phyloP scores from a whole-genome alignment of 1,140 invertebrate genomes.

The Drosophila trapezifrons region DNA sequence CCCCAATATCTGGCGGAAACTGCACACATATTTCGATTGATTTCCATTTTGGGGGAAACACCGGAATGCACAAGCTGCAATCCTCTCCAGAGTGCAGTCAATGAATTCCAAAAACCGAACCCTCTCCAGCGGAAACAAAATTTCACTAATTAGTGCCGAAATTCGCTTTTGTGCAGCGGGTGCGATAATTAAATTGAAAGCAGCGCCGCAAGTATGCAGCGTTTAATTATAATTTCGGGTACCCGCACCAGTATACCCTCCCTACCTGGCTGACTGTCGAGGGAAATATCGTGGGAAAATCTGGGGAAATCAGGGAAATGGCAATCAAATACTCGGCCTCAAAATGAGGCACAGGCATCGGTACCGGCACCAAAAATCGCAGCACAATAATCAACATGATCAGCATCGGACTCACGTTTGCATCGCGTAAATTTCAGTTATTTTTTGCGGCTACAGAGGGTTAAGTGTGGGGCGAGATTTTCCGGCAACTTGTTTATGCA shows the following conservation, averaged over 20 bases:
- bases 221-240: slow-evolving; percentile 68
- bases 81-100: slow-evolving; percentile 36
- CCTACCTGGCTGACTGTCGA: not conserved
- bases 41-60: slow-evolving; percentile 11
- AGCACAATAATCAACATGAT: slow-evolving; percentile 36
- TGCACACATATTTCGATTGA: slow-evolving; percentile 37
- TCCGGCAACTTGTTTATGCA: slow-evolving; percentile 54
- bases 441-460: slow-evolving; percentile 4
- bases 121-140: slow-evolving; percentile 33
- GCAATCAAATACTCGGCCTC: slow-evolving; percentile 16
- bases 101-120: slow-evolving; percentile 35
- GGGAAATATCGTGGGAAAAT: slow-evolving; percentile 6
- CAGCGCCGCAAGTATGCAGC: slow-evolving; percentile 65
- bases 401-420: slow-evolving; percentile 34
- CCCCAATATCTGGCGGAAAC: slow-evolving; percentile 14
- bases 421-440: slow-evolving; percentile 19
- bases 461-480: slow-evolving; percentile 29
- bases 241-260: too few species aligned
- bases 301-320: slow-evolving; percentile 27
- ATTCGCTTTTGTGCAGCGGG: slow-evolving; percentile 59
- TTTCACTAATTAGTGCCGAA: slow-evolving; percentile 75
- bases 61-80: slow-evolving; percentile 18
- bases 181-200: slow-evolving; percentile 74
- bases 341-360: slow-evolving; percentile 17
- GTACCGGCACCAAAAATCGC: slow-evolving; percentile 17